Evolutionary conservation across 2,797 vertebrate species (phyloP), one percentile per base, ranked within the genome.

Genomic region (Molossus alvarezi): DNA sequence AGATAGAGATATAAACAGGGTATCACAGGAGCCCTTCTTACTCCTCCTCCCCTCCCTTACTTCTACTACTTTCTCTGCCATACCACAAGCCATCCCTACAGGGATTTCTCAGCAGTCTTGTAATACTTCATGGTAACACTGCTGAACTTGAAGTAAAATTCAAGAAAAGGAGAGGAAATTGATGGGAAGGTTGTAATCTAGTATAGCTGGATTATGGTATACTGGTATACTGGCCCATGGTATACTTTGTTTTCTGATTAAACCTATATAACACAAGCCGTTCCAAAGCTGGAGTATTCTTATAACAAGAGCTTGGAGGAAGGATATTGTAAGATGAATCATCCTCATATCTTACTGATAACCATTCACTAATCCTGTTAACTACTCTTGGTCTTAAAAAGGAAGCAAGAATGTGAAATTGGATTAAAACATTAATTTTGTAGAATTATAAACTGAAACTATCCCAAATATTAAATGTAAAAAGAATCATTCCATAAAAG

Each of bases 381-480:
- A 83, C 12, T 71, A 89, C 6, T 84, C 41, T 55, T 37, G 53
- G 41, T 27, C 51, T 90, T 87, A 37, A 85, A 93, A 90, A 82
- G 73, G 58, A 94, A 82, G 2, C 41, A 17, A 76, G 62, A 65
- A 83, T 29, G 33, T 72, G 60, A 96, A 89, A 76, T 41, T 72
- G 57, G 10, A 72, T 79, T 72, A 88, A 92, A 96, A 90, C 15
- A 33, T 62, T n/a, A 95, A 60, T 45, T 81, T 84, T 88, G 18
- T 33, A 91, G 55, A 95, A 82, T 86, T 11, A 77, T 37, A 87
- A 83, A 45, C 15, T 6, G 72, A 94, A 90, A 91, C 27, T 25
- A 94, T 33, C 5, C 29, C 48, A 83, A 53, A 83, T 57, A 83
- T n/a, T 71, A 86, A 69, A 10, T n/a, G 91, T 71, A 9, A 15